Conservation (phyloP, 2,888 invertebrate species). For the Bellardia pandia region DNA sequence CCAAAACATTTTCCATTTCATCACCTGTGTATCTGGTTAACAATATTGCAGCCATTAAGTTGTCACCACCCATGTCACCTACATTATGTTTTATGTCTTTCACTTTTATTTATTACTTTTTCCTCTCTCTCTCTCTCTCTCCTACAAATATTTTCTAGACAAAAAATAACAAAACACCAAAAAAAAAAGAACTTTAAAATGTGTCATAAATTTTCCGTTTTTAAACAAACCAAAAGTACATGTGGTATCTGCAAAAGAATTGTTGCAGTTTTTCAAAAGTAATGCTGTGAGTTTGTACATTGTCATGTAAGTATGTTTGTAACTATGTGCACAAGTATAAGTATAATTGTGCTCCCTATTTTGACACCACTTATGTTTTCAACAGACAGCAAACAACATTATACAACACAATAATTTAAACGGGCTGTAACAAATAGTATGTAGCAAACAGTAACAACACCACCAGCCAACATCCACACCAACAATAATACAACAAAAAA, state of each 20-base stretch:
- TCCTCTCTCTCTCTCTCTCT: background rate
- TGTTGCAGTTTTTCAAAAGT: conserved; percentile 26
- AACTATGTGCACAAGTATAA: conserved; percentile 22
- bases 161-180: conserved; percentile 8
- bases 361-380: conserved; percentile 73
- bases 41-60: conserved; percentile 71
- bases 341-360: conserved; percentile 70
- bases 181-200: conserved; percentile 24
- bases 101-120: conserved; percentile 64
- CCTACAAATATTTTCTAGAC: conserved; percentile 28
- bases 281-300: background rate
- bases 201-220: conserved; percentile 66
- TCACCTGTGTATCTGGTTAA: conserved; percentile 66
- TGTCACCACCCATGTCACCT: conserved; percentile 72
- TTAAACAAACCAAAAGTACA: conserved; percentile 26
- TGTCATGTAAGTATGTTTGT: conserved; percentile 38
- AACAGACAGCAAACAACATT: conserved; percentile 65
- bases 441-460: too few relatives aligned
- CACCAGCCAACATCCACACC: background rate
- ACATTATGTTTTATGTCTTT: conserved; percentile 73
- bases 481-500: conserved; percentile 39
- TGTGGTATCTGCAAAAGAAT: conserved; percentile 1
- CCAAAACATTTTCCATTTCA: conserved; percentile 37
- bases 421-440: conserved; percentile 44
- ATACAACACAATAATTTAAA: conserved; percentile 62